Base-by-base conservation (phyloP, 2,113 vertebrate genomes). In the Leiothrix lutea region DNA sequence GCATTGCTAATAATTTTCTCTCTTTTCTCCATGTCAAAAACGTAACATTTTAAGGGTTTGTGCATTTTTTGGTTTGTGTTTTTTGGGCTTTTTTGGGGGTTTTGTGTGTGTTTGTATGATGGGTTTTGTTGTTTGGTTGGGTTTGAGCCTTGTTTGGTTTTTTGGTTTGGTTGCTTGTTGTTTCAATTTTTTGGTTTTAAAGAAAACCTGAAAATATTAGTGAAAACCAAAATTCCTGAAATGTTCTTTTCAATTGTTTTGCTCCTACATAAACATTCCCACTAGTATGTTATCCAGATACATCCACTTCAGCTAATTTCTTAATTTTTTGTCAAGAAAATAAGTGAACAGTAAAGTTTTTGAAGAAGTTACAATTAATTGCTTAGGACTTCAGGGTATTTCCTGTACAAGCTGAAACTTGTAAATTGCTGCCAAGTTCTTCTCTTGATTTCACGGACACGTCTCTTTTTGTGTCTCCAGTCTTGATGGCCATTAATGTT, bases 1-100 rank as follows among this genome's bases (percentile, higher is more conserved):
- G 14, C 26, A 40, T 10, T n/a, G 9, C 18, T 57, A 35, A 28
- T 33, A 19, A 33, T 15, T 45, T 47, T 54, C 16, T 90, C 10
- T 36, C 9, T 56, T 64, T 50, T 56, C 14, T 58, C 18, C 10
- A 23, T 24, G 40, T 17, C 33, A 65, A 40, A 73, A 60, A 56
- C 16, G 2, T 31, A 45, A 54, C 3, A 1, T 48, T 80, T 69
- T 19, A 29, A 64, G 9, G 1, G 4, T 16, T 44, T 57, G 6
- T 42, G 22, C 14, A 25, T 35, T 57, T 65, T 74, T 66, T n/a
- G 1, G 12, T 14, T 75, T 66, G 25, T 25, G 13, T 2, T 21
- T 66, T 66, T 35, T 3, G 20, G 60, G 6, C 9, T 24, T 57
- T 72, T 83, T 62, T 14, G 1, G 4, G 15, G 1, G 2, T 1